phyloP scores from a whole-genome alignment of 2,797 vertebrate genomes.

The Hoplostethus atlanticus region DNA sequence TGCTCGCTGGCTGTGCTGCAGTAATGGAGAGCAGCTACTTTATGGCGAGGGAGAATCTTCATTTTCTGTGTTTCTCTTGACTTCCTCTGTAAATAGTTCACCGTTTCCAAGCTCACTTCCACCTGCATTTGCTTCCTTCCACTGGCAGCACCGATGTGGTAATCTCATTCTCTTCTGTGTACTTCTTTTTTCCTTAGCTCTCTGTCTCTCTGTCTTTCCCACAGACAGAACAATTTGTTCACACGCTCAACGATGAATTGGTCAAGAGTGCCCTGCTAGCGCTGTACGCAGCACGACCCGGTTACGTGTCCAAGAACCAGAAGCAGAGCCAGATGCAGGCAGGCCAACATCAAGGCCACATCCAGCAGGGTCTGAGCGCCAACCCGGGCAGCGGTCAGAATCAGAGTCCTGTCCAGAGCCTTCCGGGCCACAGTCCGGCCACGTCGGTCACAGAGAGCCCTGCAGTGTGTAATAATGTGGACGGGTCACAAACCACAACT shows the following conservation, averaged over 20 bases:
- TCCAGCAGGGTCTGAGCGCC: constrained; percentile 35
- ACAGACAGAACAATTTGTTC: constrained; percentile 96
- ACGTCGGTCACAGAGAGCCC: constrained; percentile 58
- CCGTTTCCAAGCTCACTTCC: constrained; percentile 28
- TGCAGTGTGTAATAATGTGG: constrained; percentile 81
- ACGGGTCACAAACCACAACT: constrained; percentile 63
- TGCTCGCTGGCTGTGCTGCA: constrained; percentile 44
- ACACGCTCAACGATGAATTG: constrained; percentile 96
- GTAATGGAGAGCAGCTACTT: constrained; percentile 67
- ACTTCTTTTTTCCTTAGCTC: constrained; percentile 18
- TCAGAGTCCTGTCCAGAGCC: constrained; percentile 67
- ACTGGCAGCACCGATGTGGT: constrained; percentile 14
- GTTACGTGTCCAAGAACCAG: constrained; percentile 88
- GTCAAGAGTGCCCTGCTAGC: constrained; percentile 95
- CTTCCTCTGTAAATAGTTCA: constrained; percentile 57
- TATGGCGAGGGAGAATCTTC: constrained; percentile 51
- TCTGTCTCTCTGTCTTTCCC: constrained; percentile 23
- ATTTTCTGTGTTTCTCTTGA: constrained; percentile 59
- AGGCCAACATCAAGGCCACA: constrained; percentile 60
- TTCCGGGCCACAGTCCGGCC: constrained; percentile 69
- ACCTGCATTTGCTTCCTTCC: constrained; percentile 44
- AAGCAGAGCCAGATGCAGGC: constrained; percentile 51
- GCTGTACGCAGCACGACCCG: constrained; percentile 92
- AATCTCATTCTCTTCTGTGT: constrained; percentile 25
- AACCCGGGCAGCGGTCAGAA: constrained; percentile 52